Base-by-base conservation (phyloP, 1,140 invertebrate genomes). In the Drosophila parabipectinata region DNA sequence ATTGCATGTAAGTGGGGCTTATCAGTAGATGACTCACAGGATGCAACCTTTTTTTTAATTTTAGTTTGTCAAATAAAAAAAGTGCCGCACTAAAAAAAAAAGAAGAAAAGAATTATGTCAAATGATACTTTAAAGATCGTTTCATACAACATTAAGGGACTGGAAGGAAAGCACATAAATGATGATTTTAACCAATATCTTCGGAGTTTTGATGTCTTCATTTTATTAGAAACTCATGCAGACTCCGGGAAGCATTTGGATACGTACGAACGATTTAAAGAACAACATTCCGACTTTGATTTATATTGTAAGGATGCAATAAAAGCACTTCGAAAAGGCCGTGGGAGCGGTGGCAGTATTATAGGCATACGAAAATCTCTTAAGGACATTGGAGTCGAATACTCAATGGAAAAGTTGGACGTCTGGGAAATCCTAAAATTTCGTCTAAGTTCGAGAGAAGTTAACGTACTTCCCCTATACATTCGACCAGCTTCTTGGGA, bases 191-290 rank as follows among this genome's bases (percentile, higher is more conserved):
- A 34, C 3, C 6, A 24, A 7, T 66, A 66, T 15, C 8, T 66
- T 3, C 12, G 2, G 6, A 10, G 14, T 4, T 62, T 62, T 41
- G 45, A 62, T 47, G n/a, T 66, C 7, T 62, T 41, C 1, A 66
- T 66, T 32, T 51, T 66, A 51, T 12, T 66, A 10, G 58, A 62
- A 41, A 66, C 63, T 12, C 63, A 66, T 62, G 6, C 14, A 21
- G 2, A 15, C 15, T n/a, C 45, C 58, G 12, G 8, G 10, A 6
- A 14, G 7, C 4, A 2, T 12, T 4, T 12, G 1, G 34, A 37
- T n/a, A 37, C 10, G 4, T 37, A 12, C 12, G 4, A 41, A 7
- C n/a, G 1, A 8, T 66, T 66, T 3, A 15, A 18, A n/a, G 15
- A 41, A 3, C 26, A 26, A 9, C 45, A 51, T 10, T n/a, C 45